These are phyloP conservation scores for Microchirus variegatus DNA, from an alignment of 2,797 vertebrate species.

Conservation along the genomic window DNA sequence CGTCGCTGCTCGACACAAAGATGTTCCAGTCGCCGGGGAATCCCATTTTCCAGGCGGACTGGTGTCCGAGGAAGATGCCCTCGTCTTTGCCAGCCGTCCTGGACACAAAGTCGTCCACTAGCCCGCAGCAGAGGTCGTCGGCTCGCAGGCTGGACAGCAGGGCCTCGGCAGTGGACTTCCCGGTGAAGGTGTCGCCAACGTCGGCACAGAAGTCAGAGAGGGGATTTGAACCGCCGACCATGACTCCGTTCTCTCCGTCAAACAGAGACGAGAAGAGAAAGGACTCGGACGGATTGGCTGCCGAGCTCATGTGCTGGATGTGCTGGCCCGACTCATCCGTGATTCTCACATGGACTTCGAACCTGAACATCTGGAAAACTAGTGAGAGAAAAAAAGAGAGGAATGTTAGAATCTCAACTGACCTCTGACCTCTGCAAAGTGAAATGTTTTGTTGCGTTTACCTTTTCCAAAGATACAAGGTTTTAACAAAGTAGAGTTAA, in stretches of 20 bases:
- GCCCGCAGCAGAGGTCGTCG: slow-evolving; percentile 80
- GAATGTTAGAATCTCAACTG: neutral
- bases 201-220: slow-evolving; percentile 76
- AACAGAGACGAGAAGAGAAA: slow-evolving; percentile 83
- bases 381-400: slow-evolving; percentile 1
- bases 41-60: slow-evolving; percentile 76
- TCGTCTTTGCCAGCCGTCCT: slow-evolving; percentile 70
- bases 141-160: slow-evolving; percentile 79
- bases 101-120: slow-evolving; percentile 81
- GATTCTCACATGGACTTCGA: slow-evolving; percentile 83
- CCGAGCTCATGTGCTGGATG: slow-evolving; percentile 77
- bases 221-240: slow-evolving; percentile 68
- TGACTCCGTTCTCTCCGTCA: slow-evolving; percentile 73
- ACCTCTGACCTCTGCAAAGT: too few relatives aligned
- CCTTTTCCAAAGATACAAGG: too few relatives aligned
- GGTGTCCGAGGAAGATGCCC: slow-evolving; percentile 69
- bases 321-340: slow-evolving; percentile 80
- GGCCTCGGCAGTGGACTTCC: slow-evolving; percentile 72
- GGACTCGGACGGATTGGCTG: slow-evolving; percentile 67
- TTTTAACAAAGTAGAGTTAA: too few relatives aligned
- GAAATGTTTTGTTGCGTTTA: too few relatives aligned
- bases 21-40: slow-evolving; percentile 80
- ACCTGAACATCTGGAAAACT: slow-evolving; percentile 87
- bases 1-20: slow-evolving; percentile 68
- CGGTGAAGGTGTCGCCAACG: slow-evolving; percentile 64